Percentiles rank a stretch among this genome's conserved stretches.
phyloP scores from a whole-genome alignment of 2,113 vertebrate species.

The Crotophaga sulcirostris region DNA sequence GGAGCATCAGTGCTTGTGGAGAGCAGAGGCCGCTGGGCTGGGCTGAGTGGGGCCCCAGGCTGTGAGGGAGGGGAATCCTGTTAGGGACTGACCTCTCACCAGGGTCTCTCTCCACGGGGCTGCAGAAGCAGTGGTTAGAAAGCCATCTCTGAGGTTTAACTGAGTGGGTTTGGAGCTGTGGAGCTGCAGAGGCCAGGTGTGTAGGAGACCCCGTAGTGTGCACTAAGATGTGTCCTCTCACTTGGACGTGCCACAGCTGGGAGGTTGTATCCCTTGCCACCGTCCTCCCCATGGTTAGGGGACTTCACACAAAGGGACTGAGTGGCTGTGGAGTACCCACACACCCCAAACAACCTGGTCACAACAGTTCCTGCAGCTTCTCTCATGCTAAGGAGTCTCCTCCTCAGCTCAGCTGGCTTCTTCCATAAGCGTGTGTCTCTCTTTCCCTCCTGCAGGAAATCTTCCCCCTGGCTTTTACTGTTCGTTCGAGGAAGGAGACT shows the following conservation, averaged over 20 bases:
- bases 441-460: constrained; percentile 75
- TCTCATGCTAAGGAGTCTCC: neutral
- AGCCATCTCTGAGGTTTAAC: neutral
- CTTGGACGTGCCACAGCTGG: rapidly evolving
- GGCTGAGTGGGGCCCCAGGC: neutral
- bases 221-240: neutral
- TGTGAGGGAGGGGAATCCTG: neutral
- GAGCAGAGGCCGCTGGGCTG: neutral
- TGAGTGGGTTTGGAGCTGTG: neutral
- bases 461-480: constrained; percentile 94
- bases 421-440: neutral
- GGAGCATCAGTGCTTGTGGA: neutral
- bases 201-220: neutral
- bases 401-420: neutral
- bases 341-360: rapidly evolving
- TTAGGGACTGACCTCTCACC: neutral
- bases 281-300: neutral
- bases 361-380: neutral
- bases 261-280: neutral
- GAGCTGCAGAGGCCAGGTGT: neutral
- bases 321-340: neutral
- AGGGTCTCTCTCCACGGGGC: neutral
- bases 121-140: neutral
- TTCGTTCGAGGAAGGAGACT: constrained; percentile 88
- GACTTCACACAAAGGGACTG: neutral